A percentile compares a stretch with the other conserved stretches of the same genome.
These are phyloP conservation scores for Mormyrus iriodes DNA, from an alignment of 2,113 vertebrate species.

Conservation along the genomic window DNA sequence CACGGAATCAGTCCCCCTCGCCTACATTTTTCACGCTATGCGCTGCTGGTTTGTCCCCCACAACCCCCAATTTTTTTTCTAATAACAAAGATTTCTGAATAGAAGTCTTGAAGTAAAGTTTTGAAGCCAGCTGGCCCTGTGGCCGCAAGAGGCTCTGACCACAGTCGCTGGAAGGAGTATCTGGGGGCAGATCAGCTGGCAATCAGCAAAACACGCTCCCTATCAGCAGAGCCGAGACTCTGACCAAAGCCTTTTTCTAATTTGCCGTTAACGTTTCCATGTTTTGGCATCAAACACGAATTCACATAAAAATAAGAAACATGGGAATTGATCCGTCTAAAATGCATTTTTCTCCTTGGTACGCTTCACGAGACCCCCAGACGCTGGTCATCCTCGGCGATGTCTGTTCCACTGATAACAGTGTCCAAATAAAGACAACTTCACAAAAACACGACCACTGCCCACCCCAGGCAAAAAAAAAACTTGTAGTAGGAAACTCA, in stretches of 20 bases:
- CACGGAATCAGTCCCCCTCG: slow-evolving; percentile 51
- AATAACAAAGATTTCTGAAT: slow-evolving; percentile 43
- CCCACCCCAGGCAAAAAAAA: slow-evolving; percentile 17
- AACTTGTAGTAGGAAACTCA: slow-evolving; percentile 65
- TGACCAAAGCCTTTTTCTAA: neutral
- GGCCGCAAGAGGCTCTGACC: slow-evolving; percentile 50
- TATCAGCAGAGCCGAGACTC: neutral
- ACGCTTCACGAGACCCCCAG: neutral
- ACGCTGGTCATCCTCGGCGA: neutral
- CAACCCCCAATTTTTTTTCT: slow-evolving; percentile 47
- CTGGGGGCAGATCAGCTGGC: slow-evolving; percentile 45
- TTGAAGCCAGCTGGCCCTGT: slow-evolving; percentile 55
- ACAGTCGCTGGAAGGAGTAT: slow-evolving; percentile 49
- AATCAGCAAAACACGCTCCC: slow-evolving; percentile 45
- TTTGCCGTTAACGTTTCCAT: neutral
- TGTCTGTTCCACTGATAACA: slow-evolving; percentile 38
- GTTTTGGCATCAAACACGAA: neutral
- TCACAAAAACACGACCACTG: slow-evolving; percentile 45
- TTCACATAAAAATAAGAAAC: neutral
- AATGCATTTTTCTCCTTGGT: neutral
- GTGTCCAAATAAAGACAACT: slow-evolving; percentile 49
- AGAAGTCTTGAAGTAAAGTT: slow-evolving; percentile 58
- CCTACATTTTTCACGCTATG: slow-evolving; percentile 40
- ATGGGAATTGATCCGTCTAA: neutral
- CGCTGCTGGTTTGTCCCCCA: slow-evolving; percentile 50